Evolutionary conservation across 2,113 vertebrate genomes (phyloP).

Genomic region (Neolamprologus hecqui): DNA sequence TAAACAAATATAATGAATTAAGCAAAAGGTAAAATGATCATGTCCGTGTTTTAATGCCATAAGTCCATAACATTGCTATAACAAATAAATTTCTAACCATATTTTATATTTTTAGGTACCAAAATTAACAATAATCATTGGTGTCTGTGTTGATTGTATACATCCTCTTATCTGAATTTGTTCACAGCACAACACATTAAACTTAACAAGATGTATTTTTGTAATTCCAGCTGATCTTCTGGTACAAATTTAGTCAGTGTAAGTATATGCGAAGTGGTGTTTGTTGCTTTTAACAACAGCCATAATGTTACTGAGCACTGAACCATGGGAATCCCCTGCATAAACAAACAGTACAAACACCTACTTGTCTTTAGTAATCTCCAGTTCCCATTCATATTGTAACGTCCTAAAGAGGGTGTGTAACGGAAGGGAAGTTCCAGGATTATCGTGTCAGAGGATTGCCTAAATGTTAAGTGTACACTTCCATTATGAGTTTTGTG

Average conservation of each 20-base stretch:
- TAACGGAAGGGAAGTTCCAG: neutral
- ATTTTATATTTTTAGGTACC: neutral
- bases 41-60: neutral
- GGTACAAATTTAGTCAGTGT: neutral
- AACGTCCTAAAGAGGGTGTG: neutral
- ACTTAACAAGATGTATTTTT: neutral
- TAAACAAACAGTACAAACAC: neutral
- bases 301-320: neutral
- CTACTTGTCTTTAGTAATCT: neutral
- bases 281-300: neutral
- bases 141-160: neutral
- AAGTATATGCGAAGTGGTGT: neutral
- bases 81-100: neutral
- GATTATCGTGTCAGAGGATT: neutral
- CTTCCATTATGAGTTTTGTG: neutral
- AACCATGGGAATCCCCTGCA: neutral
- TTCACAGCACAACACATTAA: neutral
- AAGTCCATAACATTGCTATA: neutral
- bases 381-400: neutral
- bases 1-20: neutral
- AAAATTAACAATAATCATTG: neutral
- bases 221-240: neutral
- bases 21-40: neutral
- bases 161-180: neutral
- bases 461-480: neutral